A percentile compares a stretch with the other conserved stretches of the same genome.
Evolutionary conservation across 2,113 vertebrate genomes (phyloP).

Genomic region (Hypocryptadius cinnamomeus): DNA sequence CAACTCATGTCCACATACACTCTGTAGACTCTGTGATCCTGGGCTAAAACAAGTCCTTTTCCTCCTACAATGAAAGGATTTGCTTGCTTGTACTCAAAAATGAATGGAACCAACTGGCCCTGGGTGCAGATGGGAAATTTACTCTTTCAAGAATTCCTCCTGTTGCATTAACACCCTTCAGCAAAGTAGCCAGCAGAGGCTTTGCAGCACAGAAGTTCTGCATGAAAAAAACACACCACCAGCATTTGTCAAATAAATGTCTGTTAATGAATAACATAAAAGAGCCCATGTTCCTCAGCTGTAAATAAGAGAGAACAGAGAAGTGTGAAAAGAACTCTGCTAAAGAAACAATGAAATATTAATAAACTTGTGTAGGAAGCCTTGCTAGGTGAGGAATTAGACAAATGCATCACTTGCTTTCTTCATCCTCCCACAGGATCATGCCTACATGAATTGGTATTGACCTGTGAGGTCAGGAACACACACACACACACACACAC

Average conservation of each 20-base stretch:
- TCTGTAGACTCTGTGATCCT: background rate
- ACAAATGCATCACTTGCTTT: background rate
- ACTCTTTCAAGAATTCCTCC: background rate
- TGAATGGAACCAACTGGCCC: background rate
- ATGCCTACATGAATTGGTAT: background rate
- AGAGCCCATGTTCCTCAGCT: background rate
- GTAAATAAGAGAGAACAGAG: conserved; percentile 27
- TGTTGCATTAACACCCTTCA: conserved; percentile 5
- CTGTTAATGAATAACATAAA: conserved; percentile 23
- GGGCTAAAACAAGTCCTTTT: background rate
- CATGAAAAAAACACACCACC: background rate
- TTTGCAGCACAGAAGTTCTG: conserved; percentile 28
- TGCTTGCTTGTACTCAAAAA: background rate
- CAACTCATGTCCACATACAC: background rate
- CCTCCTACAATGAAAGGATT: background rate
- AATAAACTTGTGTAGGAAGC: conserved; percentile 26
- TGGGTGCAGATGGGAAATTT: background rate
- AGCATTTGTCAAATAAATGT: conserved; percentile 41
- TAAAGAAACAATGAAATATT: conserved; percentile 51
- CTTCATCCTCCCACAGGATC: background rate
- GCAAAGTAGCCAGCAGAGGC: background rate
- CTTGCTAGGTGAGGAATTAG: conserved; percentile 8
- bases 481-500: background rate
- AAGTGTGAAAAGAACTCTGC: conserved; percentile 31
- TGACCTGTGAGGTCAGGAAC: background rate